Conservation (phyloP, 2,113 vertebrate genomes). For the Agapornis roseicollis region DNA sequence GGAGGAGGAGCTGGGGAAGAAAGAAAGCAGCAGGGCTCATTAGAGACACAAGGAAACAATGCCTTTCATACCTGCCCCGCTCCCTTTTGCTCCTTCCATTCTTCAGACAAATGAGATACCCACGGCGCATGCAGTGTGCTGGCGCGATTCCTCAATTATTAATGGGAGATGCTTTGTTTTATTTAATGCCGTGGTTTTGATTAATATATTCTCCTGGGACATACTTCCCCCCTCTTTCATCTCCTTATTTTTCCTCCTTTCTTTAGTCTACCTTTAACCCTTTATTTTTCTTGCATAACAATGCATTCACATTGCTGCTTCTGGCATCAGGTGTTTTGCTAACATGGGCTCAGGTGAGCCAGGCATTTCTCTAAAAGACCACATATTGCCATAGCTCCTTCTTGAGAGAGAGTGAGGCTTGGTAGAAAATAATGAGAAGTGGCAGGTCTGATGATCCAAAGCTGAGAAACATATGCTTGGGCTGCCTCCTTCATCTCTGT, state of each 20-base stretch:
- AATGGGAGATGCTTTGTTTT: constrained; percentile 55
- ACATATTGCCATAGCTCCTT: background rate
- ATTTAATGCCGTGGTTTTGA: constrained; percentile 37
- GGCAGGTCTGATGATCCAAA: constrained; percentile 61
- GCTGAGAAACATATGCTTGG: constrained; percentile 38
- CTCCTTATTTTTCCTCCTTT: background rate
- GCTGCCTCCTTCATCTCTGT: constrained; percentile 64
- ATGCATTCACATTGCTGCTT: background rate
- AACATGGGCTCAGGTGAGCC: background rate
- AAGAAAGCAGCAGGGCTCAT: constrained; percentile 8
- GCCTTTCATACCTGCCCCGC: background rate
- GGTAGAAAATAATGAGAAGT: constrained; percentile 56
- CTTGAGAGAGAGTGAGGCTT: background rate
- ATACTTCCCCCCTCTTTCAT: accelerated
- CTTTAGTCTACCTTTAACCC: background rate
- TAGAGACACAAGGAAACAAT: constrained; percentile 4
- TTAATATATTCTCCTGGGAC: constrained; percentile 4
- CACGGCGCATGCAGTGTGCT: accelerated
- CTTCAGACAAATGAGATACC: constrained; percentile 33
- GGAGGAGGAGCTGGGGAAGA: background rate
- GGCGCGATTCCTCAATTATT: constrained; percentile 47
- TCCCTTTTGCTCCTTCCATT: constrained; percentile 38
- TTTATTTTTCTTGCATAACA: background rate
- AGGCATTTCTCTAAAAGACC: background rate
- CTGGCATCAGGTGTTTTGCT: background rate